Base-by-base conservation (phyloP, 2,797 vertebrate species). In the Mallotus villosus region DNA sequence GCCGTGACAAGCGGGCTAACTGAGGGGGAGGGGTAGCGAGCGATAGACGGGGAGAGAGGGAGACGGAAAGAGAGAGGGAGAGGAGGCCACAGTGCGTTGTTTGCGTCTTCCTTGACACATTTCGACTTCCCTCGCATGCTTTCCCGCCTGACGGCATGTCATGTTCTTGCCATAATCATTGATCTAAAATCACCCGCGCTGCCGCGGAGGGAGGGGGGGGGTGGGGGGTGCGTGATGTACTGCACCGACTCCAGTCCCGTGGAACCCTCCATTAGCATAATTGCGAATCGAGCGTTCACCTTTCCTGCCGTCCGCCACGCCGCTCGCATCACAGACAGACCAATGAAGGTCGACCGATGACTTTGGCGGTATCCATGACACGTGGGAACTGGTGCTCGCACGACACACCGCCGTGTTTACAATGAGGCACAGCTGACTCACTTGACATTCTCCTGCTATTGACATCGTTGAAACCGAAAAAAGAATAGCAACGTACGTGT, bases 1-100 rank as follows among this genome's bases (percentile, higher is more conserved):
- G 74, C 73, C 76, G 59, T 69, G 74, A 79, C 76, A 82, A 84
- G 12, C 77, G 75, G 78, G 85, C 74, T 82, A 75, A 78, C 74
- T 1, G 32, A n/a, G 22, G 17, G 14, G 12, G 25, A 71, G 53
- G 63, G 41, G 27, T 73, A 66, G 72, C 62, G 71, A 74, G 58
- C 60, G 65, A 19, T 71, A 74, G 67, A 73, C 71, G 62, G 71
- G 53, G 70, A 72, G 78, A 37, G 72, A 73, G 62, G 41, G n/a
- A 14, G 11, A 4, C 4, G 11, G 16, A 63, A 7, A 64, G 74
- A 76, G 5, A 17, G 29, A 63, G 29, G 29, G 46, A 49, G 11
- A 49, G 49, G 2, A 51, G 49, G 17, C 73, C 66, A 51, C 65
- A 59, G 46, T 1, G 49, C 7, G 75, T 66, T 70, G 69, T 74